Conservation (phyloP, 2,888 invertebrate species). For the Ischnus inquisitorius region DNA sequence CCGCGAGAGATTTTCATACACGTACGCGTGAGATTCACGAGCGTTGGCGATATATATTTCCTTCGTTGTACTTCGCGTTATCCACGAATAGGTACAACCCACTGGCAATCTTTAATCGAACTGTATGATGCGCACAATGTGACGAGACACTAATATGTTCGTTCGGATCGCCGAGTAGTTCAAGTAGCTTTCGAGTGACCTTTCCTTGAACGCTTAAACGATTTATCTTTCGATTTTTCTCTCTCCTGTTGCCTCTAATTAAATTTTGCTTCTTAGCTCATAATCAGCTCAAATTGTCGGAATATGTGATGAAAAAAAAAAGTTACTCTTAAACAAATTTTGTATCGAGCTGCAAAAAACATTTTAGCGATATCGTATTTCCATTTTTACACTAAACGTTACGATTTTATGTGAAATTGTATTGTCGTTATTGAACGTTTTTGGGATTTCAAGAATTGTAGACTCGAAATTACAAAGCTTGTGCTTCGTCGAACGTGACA, state of each 20-base stretch:
- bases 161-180: not conserved
- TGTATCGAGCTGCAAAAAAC: too few relatives aligned
- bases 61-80: not conserved
- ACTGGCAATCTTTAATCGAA: not conserved
- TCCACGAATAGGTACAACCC: not conserved
- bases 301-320: too few relatives aligned
- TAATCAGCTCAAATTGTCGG: too few relatives aligned
- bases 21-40: conserved; percentile 3
- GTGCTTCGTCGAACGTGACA: too few relatives aligned
- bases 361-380: too few relatives aligned
- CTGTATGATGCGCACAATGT: not conserved
- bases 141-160: not conserved
- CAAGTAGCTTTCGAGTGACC: not conserved
- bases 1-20: conserved; percentile 47
- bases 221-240: not conserved
- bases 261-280: conserved; percentile 1
- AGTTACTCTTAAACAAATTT: too few relatives aligned
- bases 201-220: not conserved
- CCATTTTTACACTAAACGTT: too few relatives aligned
- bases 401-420: too few relatives aligned
- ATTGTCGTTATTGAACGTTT: too few relatives aligned
- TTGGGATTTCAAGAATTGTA: too few relatives aligned
- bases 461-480: too few relatives aligned
- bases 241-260: not conserved
- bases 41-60: not conserved